A percentile compares a stretch with the other conserved stretches of the same genome.
These are phyloP conservation scores for Aphodius sticticus DNA, from an alignment of 2,888 invertebrate species.

Conservation along the genomic window DNA sequence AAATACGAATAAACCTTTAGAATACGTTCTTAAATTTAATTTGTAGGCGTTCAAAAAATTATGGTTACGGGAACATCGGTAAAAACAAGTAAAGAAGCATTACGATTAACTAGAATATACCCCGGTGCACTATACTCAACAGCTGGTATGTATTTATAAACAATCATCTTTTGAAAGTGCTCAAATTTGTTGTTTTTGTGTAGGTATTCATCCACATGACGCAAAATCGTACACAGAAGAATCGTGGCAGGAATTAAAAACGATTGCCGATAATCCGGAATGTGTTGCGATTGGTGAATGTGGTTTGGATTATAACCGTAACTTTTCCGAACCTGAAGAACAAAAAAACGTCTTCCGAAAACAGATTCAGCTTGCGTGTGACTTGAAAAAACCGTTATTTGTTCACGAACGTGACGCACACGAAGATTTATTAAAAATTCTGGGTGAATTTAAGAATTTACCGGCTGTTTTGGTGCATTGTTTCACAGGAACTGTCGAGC, in stretches of 20 bases:
- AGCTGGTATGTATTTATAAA: conserved; percentile 69
- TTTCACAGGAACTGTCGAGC: conserved; percentile 87
- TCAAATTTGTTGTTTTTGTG: conserved; percentile 31
- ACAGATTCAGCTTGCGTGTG: conserved; percentile 86
- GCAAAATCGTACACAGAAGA: conserved; percentile 84
- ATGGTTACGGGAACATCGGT: conserved; percentile 93
- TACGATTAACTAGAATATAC: conserved; percentile 87
- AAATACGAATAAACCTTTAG: background rate
- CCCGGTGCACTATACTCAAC: conserved; percentile 91
- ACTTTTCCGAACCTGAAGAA: conserved; percentile 89
- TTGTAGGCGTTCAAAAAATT: conserved; percentile 87
- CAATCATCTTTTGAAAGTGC: background rate
- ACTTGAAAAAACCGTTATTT: conserved; percentile 85
- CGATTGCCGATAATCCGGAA: conserved; percentile 81
- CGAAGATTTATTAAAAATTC: conserved; percentile 81
- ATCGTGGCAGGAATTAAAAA: conserved; percentile 80
- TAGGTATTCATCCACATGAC: conserved; percentile 92
- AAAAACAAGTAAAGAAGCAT: conserved; percentile 88
- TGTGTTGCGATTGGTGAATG: conserved; percentile 95
- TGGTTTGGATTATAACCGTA: conserved; percentile 92
- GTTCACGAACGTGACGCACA: conserved; percentile 94
- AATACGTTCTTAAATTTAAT: conserved; percentile 21
- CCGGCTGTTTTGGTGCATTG: conserved; percentile 91
- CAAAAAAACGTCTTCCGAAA: conserved; percentile 88
- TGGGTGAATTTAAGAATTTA: conserved; percentile 64